Base-by-base conservation (phyloP, 2,888 invertebrate genomes). In the Synergus gifuensis region DNA sequence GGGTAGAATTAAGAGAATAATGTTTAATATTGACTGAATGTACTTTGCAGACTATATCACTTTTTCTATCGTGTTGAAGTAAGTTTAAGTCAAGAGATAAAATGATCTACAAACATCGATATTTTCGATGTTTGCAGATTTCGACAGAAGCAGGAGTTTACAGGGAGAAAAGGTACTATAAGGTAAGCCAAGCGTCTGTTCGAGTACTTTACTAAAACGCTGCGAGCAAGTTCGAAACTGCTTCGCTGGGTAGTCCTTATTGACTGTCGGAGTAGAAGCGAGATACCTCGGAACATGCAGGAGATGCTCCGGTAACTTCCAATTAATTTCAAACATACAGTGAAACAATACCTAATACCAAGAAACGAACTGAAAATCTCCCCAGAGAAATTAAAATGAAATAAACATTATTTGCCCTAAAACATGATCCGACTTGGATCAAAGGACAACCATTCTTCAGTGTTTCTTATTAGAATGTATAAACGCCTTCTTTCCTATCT, bases 221-320 rank as follows among this genome's bases (percentile, higher is more conserved):
- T 83, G 77, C 82, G 81, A 86, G 86, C 85, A 87, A 90, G 85
- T 90, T 88, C 83, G 88, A 88, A 90, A 90, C 88, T 90, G 89
- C 90, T 88, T 88, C 86, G 88, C 83, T 86, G 85, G 88, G 87
- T 89, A 86, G 86, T 90, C 89, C 87, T 90, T 90, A 90, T 89
- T 90, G 91, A 91, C 90, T 91, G 86, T 79, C 63, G 87, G 86
- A 86, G 85, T 84, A 85, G 87, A 87, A 86, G 86, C 83, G 84
- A 84, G 87, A 82, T 84, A 86, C 81, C 86, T 83, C 81, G 79
- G 80, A 86, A 85, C 85, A 81, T 83, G 85, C 83, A 80, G 82
- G 86, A 87, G 85, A 88, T 87, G 88, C 89, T 90, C 88, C 88
- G 87, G 88, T 87, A 89, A 90, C 89, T 89, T 88, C 86, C 87